Percentiles rank a stretch among this genome's conserved stretches.
Conservation (phyloP, 2,113 vertebrate genomes). For the Hoplias malabaricus region DNA sequence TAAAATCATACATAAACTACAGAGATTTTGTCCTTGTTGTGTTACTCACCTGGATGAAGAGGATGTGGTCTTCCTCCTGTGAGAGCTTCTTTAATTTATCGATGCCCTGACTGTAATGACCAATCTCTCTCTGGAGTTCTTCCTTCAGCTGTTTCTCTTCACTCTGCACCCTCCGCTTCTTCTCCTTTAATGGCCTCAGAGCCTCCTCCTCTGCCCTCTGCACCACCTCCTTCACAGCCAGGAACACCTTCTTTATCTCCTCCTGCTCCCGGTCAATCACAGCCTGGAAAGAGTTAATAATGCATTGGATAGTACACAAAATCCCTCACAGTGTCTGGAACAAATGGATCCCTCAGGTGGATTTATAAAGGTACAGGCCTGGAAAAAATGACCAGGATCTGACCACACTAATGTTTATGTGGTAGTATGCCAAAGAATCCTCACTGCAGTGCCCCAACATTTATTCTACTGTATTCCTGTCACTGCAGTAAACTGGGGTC, state of each 20-base stretch:
- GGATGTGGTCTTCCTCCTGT: conserved; percentile 58
- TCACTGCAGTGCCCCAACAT: no score
- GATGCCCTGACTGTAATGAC: background rate
- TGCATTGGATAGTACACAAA: no score
- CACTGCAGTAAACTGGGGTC: no score
- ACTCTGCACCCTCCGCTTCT: conserved; percentile 18
- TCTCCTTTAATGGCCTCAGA: conserved; percentile 47
- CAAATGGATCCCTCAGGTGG: no score
- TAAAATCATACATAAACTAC: no score
- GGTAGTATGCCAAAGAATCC: no score
- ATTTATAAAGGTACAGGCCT: no score
- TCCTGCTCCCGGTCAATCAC: conserved; percentile 31
- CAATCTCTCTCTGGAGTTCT: conserved; percentile 48
- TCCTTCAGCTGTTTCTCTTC: conserved; percentile 26
- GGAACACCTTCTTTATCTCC: conserved; percentile 49
- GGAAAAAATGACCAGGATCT: no score
- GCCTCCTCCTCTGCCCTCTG: conserved; percentile 19
- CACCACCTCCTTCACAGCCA: background rate
- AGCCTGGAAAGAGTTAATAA: conserved; percentile 45
- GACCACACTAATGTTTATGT: no score
- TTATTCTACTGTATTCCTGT: no score
- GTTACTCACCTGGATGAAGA: conserved; percentile 66
- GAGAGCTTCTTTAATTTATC: conserved; percentile 34
- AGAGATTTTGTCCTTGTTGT: background rate
- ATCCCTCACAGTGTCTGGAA: no score